Evolutionary conservation across 2,113 vertebrate genomes (phyloP).

Genomic region (Brachyistius frenatus): DNA sequence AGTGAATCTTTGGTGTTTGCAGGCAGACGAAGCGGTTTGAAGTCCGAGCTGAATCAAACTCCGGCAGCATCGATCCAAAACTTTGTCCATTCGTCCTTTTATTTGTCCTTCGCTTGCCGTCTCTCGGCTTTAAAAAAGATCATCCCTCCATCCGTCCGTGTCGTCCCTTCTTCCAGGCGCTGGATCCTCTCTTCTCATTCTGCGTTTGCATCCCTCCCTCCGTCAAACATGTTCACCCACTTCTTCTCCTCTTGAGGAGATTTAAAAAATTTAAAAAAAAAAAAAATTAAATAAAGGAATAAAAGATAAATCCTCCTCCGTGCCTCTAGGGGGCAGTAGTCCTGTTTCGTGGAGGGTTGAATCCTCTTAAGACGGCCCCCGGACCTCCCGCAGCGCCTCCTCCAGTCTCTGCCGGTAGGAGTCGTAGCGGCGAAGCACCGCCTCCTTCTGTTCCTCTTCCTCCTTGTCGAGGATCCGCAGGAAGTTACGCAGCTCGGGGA

Average conservation of each 20-base stretch:
- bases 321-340: constrained; percentile 39
- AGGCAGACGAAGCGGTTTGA: constrained; percentile 22
- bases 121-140: neutral
- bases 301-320: constrained; percentile 7
- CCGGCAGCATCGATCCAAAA: neutral
- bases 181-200: constrained; percentile 12
- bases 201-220: constrained; percentile 18
- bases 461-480: constrained; percentile 95
- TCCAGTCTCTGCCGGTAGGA: constrained; percentile 91
- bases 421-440: constrained; percentile 86
- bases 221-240: neutral
- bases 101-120: constrained; percentile 16
- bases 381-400: constrained; percentile 84
- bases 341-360: neutral
- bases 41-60: constrained; percentile 13
- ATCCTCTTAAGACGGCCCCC: constrained; percentile 83
- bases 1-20: constrained; percentile 69
- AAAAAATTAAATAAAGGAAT: neutral
- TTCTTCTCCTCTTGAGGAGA: neutral
- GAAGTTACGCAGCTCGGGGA: constrained; percentile 97
- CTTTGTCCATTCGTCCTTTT: constrained; percentile 4
- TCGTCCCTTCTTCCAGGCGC: constrained; percentile 13
- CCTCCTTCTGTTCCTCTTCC: constrained; percentile 90
- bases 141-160: constrained; percentile 2
- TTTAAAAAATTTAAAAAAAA: too few species aligned